Evolutionary conservation across 2,113 vertebrate genomes (phyloP), one percentile per base, ranked within the genome.

Genomic region (Phalacrocorax pelagicus): DNA sequence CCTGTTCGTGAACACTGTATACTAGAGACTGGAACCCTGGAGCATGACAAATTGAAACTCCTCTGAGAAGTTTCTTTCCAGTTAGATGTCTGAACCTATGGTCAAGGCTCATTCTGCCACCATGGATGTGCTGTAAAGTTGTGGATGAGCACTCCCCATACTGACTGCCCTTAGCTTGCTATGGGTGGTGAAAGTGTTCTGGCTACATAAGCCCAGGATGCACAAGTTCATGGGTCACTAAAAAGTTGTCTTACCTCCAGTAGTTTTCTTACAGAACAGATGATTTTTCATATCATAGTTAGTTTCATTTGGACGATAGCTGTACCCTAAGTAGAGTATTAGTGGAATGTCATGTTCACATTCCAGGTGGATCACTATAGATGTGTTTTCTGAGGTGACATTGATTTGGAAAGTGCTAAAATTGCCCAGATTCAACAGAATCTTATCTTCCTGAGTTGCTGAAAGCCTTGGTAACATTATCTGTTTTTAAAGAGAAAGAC

Each of bases 291-390:
- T 97, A 6, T 99, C 97, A 7, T 98, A 97, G 83, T 96, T 97
- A 18, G 98, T 98, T 94, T 98, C 91, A 51, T 98, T 99, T 77
- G 99, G 99, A 66, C 92, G 98, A 95, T 98, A 98, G 81, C 98
- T 97, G 3, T 98, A 99, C 42, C 98, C 99, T 96, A 99, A 95
- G 58, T 98, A 98, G 49, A 99, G 96, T 57, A 96, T 96, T 80
- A 99, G 98, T 36, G 98, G 95, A 88, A 98, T 82, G 16, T 98
- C 92, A 10, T 97, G 97, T 90, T 98, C 98, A 30, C 98, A 98
- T 84, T 99, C 98, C 92, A 99, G 95, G 94, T 99, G 97, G 79
- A 99, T 97, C 92, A 99, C 99, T 84, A 99, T 47, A 73, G 99
- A 99, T 21, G 98, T 97, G 29, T 98, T 98, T 30, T 93, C 91